Conservation (phyloP, 1,140 invertebrate species). For the Neodiprion pinetum region DNA sequence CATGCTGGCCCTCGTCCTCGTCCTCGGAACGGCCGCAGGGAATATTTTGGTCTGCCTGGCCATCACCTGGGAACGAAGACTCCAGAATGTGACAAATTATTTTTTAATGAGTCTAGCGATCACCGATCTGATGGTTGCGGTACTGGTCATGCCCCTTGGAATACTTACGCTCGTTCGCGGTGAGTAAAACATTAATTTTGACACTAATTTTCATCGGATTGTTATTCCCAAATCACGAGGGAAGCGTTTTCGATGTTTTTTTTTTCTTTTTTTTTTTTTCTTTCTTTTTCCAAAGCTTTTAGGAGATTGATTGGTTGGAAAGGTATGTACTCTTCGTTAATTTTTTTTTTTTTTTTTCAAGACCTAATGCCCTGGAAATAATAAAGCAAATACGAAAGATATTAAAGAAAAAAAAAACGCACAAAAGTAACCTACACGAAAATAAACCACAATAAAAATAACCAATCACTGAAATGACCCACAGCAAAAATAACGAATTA, state of each 20-base stretch:
- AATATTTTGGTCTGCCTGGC: slow-evolving; percentile 95
- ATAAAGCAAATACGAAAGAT: not conserved
- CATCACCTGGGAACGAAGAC: slow-evolving; percentile 83
- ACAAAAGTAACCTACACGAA: not conserved
- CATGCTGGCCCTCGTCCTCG: slow-evolving; percentile 77
- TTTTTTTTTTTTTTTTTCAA: not conserved
- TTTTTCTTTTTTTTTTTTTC: not conserved
- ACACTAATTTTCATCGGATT: not conserved
- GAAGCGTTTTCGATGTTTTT: not conserved
- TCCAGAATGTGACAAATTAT: slow-evolving; percentile 97
- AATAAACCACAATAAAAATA: not conserved
- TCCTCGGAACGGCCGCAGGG: slow-evolving; percentile 87
- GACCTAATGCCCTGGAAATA: not conserved
- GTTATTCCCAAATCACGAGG: not conserved
- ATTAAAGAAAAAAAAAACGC: not conserved
- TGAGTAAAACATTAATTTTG: slow-evolving; percentile 57
- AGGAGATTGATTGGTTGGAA: not conserved
- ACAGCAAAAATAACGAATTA: not conserved
- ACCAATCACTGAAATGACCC: not conserved
- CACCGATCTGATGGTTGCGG: slow-evolving; percentile 92
- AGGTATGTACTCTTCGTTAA: not conserved
- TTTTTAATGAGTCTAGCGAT: slow-evolving; percentile 95
- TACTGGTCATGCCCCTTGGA: slow-evolving; percentile 90
- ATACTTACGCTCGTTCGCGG: slow-evolving; percentile 80
- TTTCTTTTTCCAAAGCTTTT: not conserved